These are phyloP conservation scores for Nothura maculosa DNA, from an alignment of 2,797 vertebrate species.

Conservation along the genomic window DNA sequence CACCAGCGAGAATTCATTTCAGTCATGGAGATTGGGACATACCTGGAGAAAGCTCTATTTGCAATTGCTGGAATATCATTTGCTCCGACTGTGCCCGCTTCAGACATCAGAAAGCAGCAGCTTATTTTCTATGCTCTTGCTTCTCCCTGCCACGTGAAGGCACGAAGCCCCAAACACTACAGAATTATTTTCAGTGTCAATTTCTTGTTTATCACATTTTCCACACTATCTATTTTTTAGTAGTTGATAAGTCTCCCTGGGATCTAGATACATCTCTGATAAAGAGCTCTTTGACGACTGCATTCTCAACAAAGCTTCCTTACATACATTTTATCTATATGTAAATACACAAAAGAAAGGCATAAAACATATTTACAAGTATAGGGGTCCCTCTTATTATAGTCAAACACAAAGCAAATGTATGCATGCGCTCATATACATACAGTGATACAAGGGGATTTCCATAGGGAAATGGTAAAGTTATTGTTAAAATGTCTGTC, in stretches of 20 bases:
- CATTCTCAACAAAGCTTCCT: slow-evolving; percentile 57
- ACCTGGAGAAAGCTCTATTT: slow-evolving; percentile 52
- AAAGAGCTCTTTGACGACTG: slow-evolving; percentile 69
- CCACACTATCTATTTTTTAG: slow-evolving; percentile 74
- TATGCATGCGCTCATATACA: slow-evolving; percentile 45
- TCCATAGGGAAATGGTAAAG: slow-evolving; percentile 75
- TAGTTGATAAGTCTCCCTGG: slow-evolving; percentile 80
- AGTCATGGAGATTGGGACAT: slow-evolving; percentile 23
- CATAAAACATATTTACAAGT: slow-evolving; percentile 60
- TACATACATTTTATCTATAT: slow-evolving; percentile 57
- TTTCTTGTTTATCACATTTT: slow-evolving; percentile 76
- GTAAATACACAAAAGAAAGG: slow-evolving; percentile 67
- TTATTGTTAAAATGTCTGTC: slow-evolving; percentile 82
- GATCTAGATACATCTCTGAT: slow-evolving; percentile 76
- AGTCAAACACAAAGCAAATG: slow-evolving; percentile 56
- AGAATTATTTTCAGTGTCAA: slow-evolving; percentile 75
- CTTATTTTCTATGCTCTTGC: slow-evolving; percentile 70
- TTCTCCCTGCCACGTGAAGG: slow-evolving; percentile 21
- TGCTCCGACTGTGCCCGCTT: slow-evolving; percentile 34
- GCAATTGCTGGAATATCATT: slow-evolving; percentile 16
- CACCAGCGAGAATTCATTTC: slow-evolving; percentile 16
- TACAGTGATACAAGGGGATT: slow-evolving; percentile 65
- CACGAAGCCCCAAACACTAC: slow-evolving; percentile 64
- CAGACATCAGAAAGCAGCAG: slow-evolving; percentile 57
- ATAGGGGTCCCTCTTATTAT: slow-evolving; percentile 50